Percentiles rank a stretch among this genome's conserved stretches.
Conservation (phyloP, 1,140 invertebrate genomes). For the Camponotus vicinus region DNA sequence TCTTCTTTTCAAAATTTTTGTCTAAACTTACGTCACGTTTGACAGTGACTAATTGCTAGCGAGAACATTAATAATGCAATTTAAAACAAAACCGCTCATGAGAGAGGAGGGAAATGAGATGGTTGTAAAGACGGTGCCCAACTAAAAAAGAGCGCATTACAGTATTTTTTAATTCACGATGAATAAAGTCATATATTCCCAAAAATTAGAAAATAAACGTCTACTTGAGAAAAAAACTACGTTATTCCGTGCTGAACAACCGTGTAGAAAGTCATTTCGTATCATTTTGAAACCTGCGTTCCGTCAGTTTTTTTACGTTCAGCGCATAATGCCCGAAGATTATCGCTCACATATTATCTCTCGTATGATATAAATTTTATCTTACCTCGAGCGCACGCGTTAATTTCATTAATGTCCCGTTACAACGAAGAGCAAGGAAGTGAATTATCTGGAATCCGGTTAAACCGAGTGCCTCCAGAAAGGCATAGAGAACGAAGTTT, state of each 20-base stretch:
- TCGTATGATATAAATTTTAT: conserved; percentile 68
- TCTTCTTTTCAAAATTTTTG: conserved; percentile 60
- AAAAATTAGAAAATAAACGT: conserved; percentile 19
- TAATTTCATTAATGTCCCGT: conserved; percentile 70
- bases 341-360: conserved; percentile 43
- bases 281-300: conserved; percentile 16
- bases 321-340: conserved; percentile 42
- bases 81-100: conserved; percentile 45
- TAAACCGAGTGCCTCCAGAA: conserved; percentile 61
- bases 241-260: background rate
- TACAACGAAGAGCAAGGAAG: conserved; percentile 53
- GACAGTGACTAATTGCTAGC: conserved; percentile 53
- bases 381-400: conserved; percentile 61
- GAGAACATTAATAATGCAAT: conserved; percentile 55
- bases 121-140: background rate
- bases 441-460: conserved; percentile 61
- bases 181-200: too few species aligned
- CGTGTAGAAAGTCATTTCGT: background rate
- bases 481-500: conserved; percentile 60
- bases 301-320: conserved; percentile 1
- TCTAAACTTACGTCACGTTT: conserved; percentile 50
- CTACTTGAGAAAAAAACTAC: background rate
- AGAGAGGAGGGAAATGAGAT: conserved; percentile 19
- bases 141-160: conserved; percentile 1
- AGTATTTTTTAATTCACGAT: conserved; percentile 28